Evolutionary conservation across 2,797 vertebrate genomes (phyloP).

Genomic region (Lithobates sylvaticus): DNA sequence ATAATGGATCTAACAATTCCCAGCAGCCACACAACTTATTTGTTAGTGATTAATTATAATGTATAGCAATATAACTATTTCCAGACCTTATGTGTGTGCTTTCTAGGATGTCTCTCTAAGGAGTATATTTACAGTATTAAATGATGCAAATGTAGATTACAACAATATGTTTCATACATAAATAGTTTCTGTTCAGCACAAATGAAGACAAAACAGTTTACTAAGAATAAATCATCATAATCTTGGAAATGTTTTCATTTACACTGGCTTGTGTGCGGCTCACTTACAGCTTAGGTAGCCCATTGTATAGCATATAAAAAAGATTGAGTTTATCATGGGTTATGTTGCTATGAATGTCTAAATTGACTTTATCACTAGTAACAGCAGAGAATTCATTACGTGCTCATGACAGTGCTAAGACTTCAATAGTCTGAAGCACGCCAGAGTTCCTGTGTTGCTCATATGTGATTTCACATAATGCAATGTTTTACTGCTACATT

Average conservation of each 20-base stretch:
- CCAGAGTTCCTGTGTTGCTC: no score
- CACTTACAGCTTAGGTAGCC: background rate
- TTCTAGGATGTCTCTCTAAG: constrained; percentile 49
- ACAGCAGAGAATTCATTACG: no score
- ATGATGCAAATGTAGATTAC: constrained; percentile 51
- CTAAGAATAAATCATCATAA: constrained; percentile 18
- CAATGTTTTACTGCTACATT: no score
- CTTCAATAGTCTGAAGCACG: no score
- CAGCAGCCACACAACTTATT: constrained; percentile 36
- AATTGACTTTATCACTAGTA: background rate
- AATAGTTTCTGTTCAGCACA: constrained; percentile 36
- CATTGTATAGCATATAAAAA: background rate
- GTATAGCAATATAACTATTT: constrained; percentile 34
- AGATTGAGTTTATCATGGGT: no score
- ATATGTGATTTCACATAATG: no score
- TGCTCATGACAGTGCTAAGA: no score
- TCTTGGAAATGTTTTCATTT: background rate
- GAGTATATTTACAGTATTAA: constrained; percentile 47
- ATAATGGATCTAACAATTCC: constrained; percentile 34
- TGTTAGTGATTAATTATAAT: constrained; percentile 48
- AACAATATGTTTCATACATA: constrained; percentile 43
- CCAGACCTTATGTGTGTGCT: constrained; percentile 32
- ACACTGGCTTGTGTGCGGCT: background rate
- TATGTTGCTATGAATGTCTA: no score
- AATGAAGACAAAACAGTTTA: constrained; percentile 25